These are phyloP conservation scores for Drosophila pseudoobscura DNA, from an alignment of 1,140 invertebrate species.

Conservation along the genomic window DNA sequence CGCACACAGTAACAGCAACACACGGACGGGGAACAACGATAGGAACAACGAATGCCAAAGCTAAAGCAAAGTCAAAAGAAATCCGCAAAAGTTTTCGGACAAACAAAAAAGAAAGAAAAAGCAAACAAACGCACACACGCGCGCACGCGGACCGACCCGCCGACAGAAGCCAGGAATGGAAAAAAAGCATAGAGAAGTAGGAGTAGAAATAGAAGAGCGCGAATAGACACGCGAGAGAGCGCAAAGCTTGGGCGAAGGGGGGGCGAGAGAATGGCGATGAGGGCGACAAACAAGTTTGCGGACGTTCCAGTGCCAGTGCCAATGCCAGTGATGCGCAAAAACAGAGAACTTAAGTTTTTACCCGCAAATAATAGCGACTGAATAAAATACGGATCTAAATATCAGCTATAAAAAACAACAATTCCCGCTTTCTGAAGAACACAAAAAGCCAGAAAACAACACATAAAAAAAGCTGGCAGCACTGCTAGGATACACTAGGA, in stretches of 20 bases:
- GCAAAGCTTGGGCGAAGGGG: background rate
- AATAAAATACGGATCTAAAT: background rate
- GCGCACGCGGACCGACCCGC: no score
- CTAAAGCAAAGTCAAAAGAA: slow-evolving; percentile 43
- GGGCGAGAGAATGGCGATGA: slow-evolving; percentile 1
- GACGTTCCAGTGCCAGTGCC: no score
- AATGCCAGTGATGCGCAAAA: background rate
- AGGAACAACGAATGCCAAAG: slow-evolving; percentile 8
- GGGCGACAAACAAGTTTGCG: slow-evolving; percentile 40
- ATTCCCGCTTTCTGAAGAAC: background rate
- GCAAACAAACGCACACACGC: slow-evolving; percentile 10
- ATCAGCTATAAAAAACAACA: background rate
- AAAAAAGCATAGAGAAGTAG: no score
- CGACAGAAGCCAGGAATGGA: no score
- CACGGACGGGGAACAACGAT: slow-evolving; percentile 4
- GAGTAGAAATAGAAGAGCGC: no score
- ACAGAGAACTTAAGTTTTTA: background rate
- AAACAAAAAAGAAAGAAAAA: slow-evolving; percentile 40
- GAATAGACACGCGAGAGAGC: no score
- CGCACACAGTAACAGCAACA: slow-evolving; percentile 39
- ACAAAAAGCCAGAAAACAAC: background rate
- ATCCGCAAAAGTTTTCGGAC: slow-evolving; percentile 33
- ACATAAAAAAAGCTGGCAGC: background rate
- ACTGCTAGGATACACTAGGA: no score
- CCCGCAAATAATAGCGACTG: background rate